Evolutionary conservation across 2,888 invertebrate species (phyloP).

Genomic region (Caenorhabditis macrosperma): DNA sequence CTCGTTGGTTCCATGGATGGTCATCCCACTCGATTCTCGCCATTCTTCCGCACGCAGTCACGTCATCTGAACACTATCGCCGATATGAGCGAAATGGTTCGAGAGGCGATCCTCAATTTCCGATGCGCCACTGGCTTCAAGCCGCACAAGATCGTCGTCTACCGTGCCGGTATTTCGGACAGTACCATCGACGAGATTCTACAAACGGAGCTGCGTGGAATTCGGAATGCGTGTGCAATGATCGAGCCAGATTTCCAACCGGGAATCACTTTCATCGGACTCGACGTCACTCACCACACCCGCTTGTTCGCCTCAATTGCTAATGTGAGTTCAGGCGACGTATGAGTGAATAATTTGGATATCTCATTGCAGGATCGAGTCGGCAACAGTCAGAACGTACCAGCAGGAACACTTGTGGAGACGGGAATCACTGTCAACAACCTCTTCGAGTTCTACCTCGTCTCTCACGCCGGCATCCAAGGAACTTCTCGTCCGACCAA

Average conservation of each 20-base stretch:
- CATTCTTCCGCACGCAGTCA: constrained; percentile 40
- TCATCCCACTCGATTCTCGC: constrained; percentile 45
- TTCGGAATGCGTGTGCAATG: constrained; percentile 42
- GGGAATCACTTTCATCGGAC: constrained; percentile 56
- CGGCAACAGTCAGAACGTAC: constrained; percentile 51
- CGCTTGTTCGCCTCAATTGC: constrained; percentile 40
- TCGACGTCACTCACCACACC: constrained; percentile 51
- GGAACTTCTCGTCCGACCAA: constrained; percentile 58
- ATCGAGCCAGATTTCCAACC: constrained; percentile 50
- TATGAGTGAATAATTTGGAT: too few relatives aligned
- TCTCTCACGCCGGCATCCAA: constrained; percentile 61
- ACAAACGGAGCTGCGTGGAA: constrained; percentile 43
- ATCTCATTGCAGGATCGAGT: constrained; percentile 49
- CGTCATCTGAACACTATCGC: constrained; percentile 12
- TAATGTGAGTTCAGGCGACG: constrained; percentile 8
- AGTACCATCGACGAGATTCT: constrained; percentile 40
- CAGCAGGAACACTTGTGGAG: constrained; percentile 57
- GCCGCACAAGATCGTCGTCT: constrained; percentile 50
- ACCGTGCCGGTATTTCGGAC: constrained; percentile 34
- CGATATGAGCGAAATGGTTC: constrained; percentile 40
- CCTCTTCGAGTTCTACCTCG: constrained; percentile 53
- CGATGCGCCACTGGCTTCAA: constrained; percentile 31
- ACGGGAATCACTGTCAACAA: constrained; percentile 57
- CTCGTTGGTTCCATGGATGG: constrained; percentile 57
- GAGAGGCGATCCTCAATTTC: constrained; percentile 47